Base-by-base conservation (phyloP, 2,888 invertebrate genomes). In the Aspidiotus destructor region DNA sequence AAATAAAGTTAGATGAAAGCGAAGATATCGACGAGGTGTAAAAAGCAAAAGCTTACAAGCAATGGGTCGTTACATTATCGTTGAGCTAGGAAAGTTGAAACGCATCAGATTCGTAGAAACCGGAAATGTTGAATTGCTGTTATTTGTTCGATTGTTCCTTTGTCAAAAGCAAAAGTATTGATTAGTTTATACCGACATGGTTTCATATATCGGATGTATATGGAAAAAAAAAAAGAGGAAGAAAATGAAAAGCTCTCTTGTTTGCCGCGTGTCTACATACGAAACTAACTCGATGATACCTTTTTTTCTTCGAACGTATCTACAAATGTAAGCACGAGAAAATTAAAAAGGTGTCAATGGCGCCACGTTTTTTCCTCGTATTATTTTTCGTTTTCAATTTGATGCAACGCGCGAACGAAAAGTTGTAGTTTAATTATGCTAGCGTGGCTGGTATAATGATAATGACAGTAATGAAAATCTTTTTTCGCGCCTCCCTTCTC, bases 101-200 rank as follows among this genome's bases (percentile, higher is more conserved):
- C 28, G 28, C 28, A 28, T 28, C 28, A 28, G 28, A 48, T 48
- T 48, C 48, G 48, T n/a, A n/a, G n/a, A 48, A 48, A 48, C n/a
- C 2, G 48, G 48, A 48, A 48, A n/a, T 48, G 2, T 48, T 48
- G 48, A 48, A 48, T 48, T n/a, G 48, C 48, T 48, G 48, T 48
- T 48, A 48, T 48, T 48, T 48, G 48, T 48, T 13, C 48, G 11
- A 13, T 48, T 48, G 48, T 48, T 13, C 48, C 48, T 48, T 48
- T 48, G 48, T 48, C 48, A 48, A 48, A 48, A 48, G 48, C 48
- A n/a, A 48, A 28, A 13, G 48, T 48, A 48, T 48, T 48, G 48
- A 48, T 48, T 48, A 48, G 48, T 48, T 48, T 11, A 48, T 28
- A 28, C 48, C 10, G 48, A 48, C 48, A 48, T 6, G 48, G 10